Conservation (phyloP, 2,888 invertebrate genomes). For the Pristionchus entomophagus region DNA sequence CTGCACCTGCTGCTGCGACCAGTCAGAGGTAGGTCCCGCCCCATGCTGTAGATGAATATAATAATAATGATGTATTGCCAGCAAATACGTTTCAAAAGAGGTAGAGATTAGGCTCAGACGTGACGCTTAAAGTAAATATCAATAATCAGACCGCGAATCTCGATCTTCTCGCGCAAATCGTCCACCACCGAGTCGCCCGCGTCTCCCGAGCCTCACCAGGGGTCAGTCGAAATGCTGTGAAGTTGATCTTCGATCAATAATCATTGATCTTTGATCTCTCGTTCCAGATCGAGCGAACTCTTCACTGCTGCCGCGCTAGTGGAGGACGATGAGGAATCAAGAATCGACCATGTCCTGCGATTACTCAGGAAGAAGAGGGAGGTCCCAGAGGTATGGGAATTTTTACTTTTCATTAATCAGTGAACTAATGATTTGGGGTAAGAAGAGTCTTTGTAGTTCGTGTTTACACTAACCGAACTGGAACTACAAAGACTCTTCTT, state of each 20-base stretch:
- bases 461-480: too few species aligned
- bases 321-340: not conserved
- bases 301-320: not conserved
- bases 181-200: not conserved
- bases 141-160: conserved; percentile 5
- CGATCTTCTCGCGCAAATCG: conserved; percentile 23
- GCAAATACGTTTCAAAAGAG: too few species aligned
- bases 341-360: conserved; percentile 12
- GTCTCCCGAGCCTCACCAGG: conserved; percentile 20
- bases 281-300: conserved; percentile 32
- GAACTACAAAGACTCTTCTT: not conserved
- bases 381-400: not conserved
- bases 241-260: not conserved
- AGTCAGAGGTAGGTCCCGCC: not conserved
- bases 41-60: not conserved
- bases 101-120: too few species aligned
- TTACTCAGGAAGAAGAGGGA: conserved; percentile 39
- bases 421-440: not conserved
- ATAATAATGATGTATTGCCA: not conserved
- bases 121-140: too few species aligned
- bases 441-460: not conserved
- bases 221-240: not conserved
- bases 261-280: not conserved
- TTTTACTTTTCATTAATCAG: not conserved
- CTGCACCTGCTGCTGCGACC: not conserved